Conservation (phyloP, 2,888 invertebrate genomes). For the Drosophila fungiperda region DNA sequence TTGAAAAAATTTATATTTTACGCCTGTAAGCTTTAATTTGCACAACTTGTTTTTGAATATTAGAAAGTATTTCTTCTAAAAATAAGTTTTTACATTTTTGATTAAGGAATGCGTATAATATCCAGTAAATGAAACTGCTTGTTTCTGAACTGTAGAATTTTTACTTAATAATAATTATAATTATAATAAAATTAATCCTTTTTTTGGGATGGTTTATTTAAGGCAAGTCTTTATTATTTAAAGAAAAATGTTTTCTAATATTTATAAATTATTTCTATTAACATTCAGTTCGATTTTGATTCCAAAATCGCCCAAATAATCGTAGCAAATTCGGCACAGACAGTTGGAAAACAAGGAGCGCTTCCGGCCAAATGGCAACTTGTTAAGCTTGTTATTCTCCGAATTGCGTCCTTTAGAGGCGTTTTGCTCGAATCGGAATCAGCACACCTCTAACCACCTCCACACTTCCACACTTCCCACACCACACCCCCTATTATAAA, state of each 20-base stretch:
- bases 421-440: constrained; percentile 53
- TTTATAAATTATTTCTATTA: not conserved
- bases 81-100: not conserved
- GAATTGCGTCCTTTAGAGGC: constrained; percentile 73
- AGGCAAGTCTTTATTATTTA: not conserved
- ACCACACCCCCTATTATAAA: not conserved
- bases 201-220: not conserved
- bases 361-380: constrained; percentile 54
- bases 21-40: too few relatives aligned
- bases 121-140: too few relatives aligned
- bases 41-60: too few relatives aligned
- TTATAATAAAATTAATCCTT: not conserved
- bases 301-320: constrained; percentile 16
- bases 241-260: not conserved
- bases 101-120: too few relatives aligned
- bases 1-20: too few relatives aligned
- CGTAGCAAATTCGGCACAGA: constrained; percentile 30
- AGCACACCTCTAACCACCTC: constrained; percentile 14
- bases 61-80: not conserved
- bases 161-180: not conserved
- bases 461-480: not conserved
- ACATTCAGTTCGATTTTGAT: not conserved
- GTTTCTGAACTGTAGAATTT: too few relatives aligned
- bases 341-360: constrained; percentile 29
- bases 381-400: constrained; percentile 77